Base-by-base conservation (phyloP, 2,888 invertebrate genomes). In the Brenthis ino region DNA sequence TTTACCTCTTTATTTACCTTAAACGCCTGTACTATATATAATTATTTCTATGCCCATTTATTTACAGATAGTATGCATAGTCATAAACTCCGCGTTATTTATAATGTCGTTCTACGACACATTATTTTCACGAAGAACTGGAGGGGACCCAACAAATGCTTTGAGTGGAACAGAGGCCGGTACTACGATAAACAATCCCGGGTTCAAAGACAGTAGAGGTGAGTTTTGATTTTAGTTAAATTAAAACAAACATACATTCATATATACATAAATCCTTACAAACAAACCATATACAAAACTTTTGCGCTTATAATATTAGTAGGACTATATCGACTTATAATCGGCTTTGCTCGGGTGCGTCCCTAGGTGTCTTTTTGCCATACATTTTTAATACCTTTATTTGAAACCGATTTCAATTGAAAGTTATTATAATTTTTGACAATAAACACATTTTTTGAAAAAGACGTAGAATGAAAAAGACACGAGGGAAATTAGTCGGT, bases 181-280 rank as follows among this genome's bases (percentile, higher is more conserved):
- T 28, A 96, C 96, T 55, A 97, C 97, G 51, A 97, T 96, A 83
- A 96, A 96, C 79, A 97, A 97, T 92, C 97, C 97, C 6, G 97
- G 97, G 50, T 97, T 96, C 84, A 95, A 96, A 83, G 97, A 97
- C 74, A 94, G 94, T 33, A 91, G 88, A 86, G 94, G 94, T 94
- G 79, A 83, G 68, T 54, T 12, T n/a, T 6, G 53, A 53, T 28
- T n/a, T 11, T 16, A 16, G 5, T 37, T 12, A 20, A 20, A 20
- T 20, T 20, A 20, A 20, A 28, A 28, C 28, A 28, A 28, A 28
- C 28, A 24, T 24, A 24, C 3, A 24, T 24, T 2, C 24, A 24
- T 24, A 24, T 24, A 3, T 24, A 24, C 24, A 24, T 28, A 28
- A 3, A 28, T 28, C 28, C 28, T 3, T 28, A 28, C 28, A 28